These are phyloP conservation scores for Cataglyphis altisquamis DNA, from an alignment of 2,888 invertebrate genomes.

Conservation along the genomic window DNA sequence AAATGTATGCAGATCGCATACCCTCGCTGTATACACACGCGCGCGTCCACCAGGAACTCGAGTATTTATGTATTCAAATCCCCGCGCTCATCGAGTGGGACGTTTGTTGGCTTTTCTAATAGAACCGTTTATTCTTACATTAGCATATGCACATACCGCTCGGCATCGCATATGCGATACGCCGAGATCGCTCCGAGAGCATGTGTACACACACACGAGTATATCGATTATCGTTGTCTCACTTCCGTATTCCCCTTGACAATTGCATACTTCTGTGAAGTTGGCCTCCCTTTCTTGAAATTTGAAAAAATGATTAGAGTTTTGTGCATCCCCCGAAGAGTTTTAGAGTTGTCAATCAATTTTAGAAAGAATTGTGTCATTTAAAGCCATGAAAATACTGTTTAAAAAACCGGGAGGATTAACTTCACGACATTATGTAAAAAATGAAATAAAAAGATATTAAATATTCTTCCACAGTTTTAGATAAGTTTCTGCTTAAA, in stretches of 20 bases:
- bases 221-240: conserved; percentile 59
- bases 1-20: conserved; percentile 78
- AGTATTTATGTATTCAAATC: conserved; percentile 86
- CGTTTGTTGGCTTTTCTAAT: conserved; percentile 85
- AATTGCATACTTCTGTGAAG: neutral
- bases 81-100: conserved; percentile 82
- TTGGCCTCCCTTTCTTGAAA: too few species aligned
- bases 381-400: too few species aligned
- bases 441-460: too few species aligned
- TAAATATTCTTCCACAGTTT: too few species aligned
- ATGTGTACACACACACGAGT: conserved; percentile 47
- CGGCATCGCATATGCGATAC: conserved; percentile 69
- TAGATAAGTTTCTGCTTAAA: too few species aligned
- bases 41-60: conserved; percentile 69
- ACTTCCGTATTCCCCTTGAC: conserved; percentile 10
- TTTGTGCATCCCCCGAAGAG: too few species aligned
- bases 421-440: too few species aligned
- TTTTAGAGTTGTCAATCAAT: too few species aligned
- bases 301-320: too few species aligned
- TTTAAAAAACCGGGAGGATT: too few species aligned
- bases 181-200: conserved; percentile 46
- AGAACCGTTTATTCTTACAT: conserved; percentile 84
- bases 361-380: too few species aligned
- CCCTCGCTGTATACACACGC: conserved; percentile 61
- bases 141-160: conserved; percentile 81